Evolutionary conservation across 2,113 vertebrate species (phyloP), one percentile per base, ranked within the genome.

Genomic region (Danionella cerebrum): DNA sequence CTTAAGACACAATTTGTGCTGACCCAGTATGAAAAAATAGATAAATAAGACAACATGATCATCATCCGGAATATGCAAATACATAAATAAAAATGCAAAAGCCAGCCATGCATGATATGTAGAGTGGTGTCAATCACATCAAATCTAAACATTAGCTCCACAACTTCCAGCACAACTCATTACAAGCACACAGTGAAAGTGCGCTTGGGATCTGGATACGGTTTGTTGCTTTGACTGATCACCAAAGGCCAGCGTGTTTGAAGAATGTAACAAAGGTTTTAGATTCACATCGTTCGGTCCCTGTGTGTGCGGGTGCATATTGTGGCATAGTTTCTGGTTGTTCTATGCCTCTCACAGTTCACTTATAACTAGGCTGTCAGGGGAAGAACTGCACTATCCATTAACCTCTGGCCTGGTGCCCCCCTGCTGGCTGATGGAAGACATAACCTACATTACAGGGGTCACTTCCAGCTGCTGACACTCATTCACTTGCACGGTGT

Each of bases 361-460:
- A 51, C 70, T 80, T 83, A 79, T 82, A 84, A 82, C 79, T 72
- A 66, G 70, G 77, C 78, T 83, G 81, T 85, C 80, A 81, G 64
- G 16, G 29, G 27, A 67, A 76, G 70, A 69, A 70, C 35, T 45
- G 68, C 68, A 48, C 75, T 76, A 83, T 84, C 81, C 78, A 86
- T 84, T 86, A 85, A 85, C 82, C 78, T 77, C 24, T 71, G 76
- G 74, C 44, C 76, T 76, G 38, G 53, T 62, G 71, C 6, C 67
- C 67, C n/a, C 65, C 57, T 33, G 70, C 71, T 25, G n/a, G 39
- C 68, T 73, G 74, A 81, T 81, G 77, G 80, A 81, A 71, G 78
- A 71, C 73, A 69, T 76, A 73, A 27, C 62, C 73, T 77, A 75
- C 69, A 79, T 82, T 74, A 80, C 73, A 70, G 73, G 72, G 81